phyloP scores from a whole-genome alignment of 2,113 vertebrate genomes.

The Psilopsiagon aymara region DNA sequence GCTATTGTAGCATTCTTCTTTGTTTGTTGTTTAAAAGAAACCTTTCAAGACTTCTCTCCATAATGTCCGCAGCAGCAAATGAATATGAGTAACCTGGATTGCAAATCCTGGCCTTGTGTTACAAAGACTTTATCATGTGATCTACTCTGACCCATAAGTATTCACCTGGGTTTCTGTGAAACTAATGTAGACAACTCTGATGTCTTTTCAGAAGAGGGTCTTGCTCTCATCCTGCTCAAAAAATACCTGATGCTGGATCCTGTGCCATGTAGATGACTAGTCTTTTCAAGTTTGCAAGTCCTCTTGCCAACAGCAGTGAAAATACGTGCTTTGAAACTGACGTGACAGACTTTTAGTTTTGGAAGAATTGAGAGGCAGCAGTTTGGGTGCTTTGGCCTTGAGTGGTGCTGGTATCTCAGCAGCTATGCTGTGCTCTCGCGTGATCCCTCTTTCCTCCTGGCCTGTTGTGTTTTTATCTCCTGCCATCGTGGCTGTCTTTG shows the following conservation, averaged over 20 bases:
- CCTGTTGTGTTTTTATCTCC: neutral
- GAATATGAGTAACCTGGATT: neutral
- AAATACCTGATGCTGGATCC: neutral
- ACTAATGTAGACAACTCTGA: neutral
- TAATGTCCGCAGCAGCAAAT: neutral
- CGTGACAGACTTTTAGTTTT: neutral
- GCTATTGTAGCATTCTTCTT: neutral
- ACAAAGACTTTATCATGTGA: neutral
- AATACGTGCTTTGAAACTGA: neutral
- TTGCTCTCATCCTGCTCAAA: neutral
- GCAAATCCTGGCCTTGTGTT: neutral
- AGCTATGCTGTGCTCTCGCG: neutral
- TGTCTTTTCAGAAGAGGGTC: neutral
- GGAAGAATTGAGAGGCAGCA: neutral
- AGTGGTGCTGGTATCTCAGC: neutral
- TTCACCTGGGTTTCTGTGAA: neutral
- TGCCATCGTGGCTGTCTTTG: neutral
- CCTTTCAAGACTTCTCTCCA: neutral
- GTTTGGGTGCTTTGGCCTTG: neutral
- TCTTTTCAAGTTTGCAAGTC: neutral
- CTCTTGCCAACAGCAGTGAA: neutral
- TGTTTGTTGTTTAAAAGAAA: neutral
- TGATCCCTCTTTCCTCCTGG: neutral
- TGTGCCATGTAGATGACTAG: rapidly evolving
- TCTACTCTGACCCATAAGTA: neutral